Evolutionary conservation across 2,888 invertebrate genomes (phyloP).

Genomic region (Mesochorus sp.): DNA sequence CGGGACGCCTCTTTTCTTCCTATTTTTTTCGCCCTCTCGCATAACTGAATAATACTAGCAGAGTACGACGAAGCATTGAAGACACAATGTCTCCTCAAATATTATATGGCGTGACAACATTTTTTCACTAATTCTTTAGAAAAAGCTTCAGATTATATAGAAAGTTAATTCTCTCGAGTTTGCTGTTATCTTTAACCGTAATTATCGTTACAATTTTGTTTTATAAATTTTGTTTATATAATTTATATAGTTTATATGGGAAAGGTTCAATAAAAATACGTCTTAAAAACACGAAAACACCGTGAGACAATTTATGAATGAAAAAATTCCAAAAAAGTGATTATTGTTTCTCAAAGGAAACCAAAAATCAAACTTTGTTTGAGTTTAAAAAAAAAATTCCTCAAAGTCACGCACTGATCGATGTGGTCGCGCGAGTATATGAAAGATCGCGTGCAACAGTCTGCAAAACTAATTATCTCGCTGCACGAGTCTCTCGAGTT

Average conservation of each 20-base stretch:
- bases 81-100: not conserved
- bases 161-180: no score
- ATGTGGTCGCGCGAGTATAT: not conserved
- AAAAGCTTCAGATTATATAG: no score
- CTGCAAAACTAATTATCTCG: slow-evolving; percentile 21
- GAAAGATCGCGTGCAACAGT: slow-evolving; percentile 16
- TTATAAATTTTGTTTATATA: no score
- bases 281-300: no score
- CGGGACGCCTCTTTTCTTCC: not conserved
- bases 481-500: not conserved
- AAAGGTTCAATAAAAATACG: no score
- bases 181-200: no score
- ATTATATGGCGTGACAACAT: not conserved
- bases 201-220: no score
- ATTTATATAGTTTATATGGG: no score
- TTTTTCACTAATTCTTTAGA: not conserved
- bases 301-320: no score
- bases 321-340: no score
- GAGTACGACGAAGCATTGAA: not conserved
- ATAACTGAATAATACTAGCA: not conserved
- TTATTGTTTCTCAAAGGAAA: not conserved
- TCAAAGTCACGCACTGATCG: not conserved
- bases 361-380: not conserved
- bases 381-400: not conserved
- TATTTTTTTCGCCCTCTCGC: not conserved